phyloP scores from a whole-genome alignment of 2,888 invertebrate genomes.

The Agonum fuliginosum region DNA sequence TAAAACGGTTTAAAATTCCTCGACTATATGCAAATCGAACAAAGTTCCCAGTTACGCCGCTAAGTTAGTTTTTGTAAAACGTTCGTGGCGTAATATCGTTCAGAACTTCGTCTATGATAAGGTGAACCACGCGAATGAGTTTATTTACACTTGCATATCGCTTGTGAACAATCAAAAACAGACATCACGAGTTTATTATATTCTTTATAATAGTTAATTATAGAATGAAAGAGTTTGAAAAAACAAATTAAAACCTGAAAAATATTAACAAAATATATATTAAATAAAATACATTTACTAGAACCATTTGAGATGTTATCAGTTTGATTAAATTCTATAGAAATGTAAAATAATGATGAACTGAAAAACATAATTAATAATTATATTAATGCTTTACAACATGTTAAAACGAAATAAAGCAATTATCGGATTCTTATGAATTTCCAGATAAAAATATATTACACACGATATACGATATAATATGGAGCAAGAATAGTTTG shows the following conservation, averaged over 20 bases:
- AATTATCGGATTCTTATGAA: too few relatives aligned
- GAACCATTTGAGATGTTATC: background rate
- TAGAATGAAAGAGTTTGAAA: background rate
- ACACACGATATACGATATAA: too few relatives aligned
- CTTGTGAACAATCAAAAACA: constrained; percentile 13
- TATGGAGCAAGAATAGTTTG: too few relatives aligned
- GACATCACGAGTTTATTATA: background rate
- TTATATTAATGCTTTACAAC: too few relatives aligned
- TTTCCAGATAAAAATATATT: too few relatives aligned
- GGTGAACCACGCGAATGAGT: constrained; percentile 19
- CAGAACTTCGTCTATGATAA: constrained; percentile 18
- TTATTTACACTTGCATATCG: constrained; percentile 21
- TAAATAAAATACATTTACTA: too few relatives aligned
- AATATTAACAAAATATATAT: background rate
- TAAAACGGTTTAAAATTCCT: constrained; percentile 11
- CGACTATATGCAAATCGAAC: background rate
- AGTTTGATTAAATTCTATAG: background rate
- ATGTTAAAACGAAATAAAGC: too few relatives aligned
- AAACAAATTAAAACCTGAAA: background rate
- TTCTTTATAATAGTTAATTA: too few relatives aligned
- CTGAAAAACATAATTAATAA: too few relatives aligned
- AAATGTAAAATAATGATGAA: background rate
- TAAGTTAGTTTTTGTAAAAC: constrained; percentile 4
- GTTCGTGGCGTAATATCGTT: constrained; percentile 4
- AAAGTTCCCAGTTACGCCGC: too few relatives aligned